phyloP scores from a whole-genome alignment of 2,888 invertebrate genomes.

The Tolmerus cingulatus region DNA sequence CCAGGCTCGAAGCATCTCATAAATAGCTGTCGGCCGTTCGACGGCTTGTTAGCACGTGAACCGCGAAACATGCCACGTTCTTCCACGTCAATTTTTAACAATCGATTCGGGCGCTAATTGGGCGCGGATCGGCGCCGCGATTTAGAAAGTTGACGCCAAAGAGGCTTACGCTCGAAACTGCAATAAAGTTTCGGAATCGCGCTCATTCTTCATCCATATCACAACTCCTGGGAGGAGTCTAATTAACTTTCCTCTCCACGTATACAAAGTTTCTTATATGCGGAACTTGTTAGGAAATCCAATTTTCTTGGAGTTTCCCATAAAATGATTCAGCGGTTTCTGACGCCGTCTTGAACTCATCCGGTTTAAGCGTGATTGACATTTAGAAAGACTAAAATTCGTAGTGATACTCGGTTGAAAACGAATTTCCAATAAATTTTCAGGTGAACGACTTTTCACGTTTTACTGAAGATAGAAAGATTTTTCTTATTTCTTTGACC shows the following conservation, averaged over 20 bases:
- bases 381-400: slow-evolving; percentile 5
- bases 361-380: neutral
- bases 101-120: neutral
- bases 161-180: neutral
- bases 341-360: neutral
- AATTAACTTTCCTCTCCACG: neutral
- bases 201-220: neutral
- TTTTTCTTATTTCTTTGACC: neutral
- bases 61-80: neutral
- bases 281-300: neutral
- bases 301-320: neutral
- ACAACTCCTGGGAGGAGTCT: neutral
- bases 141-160: neutral
- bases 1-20: neutral
- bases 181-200: neutral
- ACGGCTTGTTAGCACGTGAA: neutral
- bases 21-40: neutral
- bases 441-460: neutral
- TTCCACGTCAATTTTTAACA: neutral
- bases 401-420: neutral
- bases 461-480: neutral
- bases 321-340: slow-evolving; percentile 2
- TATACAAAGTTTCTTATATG: neutral
- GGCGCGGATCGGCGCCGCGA: neutral
- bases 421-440: neutral